phyloP scores from a whole-genome alignment of 2,797 vertebrate genomes.

The Manis pentadactyla region DNA sequence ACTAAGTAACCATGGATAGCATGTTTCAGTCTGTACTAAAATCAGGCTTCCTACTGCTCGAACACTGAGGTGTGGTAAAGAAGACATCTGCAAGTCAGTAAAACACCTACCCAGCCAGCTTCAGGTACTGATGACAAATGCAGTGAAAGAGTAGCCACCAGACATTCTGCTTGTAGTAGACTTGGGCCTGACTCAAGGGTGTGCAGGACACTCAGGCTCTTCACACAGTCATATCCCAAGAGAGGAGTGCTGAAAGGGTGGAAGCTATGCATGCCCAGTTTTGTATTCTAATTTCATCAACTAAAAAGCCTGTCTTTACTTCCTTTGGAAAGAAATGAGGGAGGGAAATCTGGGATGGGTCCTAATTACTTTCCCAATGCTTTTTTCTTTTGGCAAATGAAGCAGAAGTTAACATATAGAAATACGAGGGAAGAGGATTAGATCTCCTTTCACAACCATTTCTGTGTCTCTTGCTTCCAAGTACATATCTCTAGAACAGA shows the following conservation, averaged over 20 bases:
- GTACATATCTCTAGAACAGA: background rate
- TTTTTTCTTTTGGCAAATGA: background rate
- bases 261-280: background rate
- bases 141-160: background rate
- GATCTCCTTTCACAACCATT: background rate
- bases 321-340: conserved; percentile 36
- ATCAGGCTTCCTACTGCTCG: background rate
- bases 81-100: background rate
- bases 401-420: background rate
- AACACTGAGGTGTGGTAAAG: background rate
- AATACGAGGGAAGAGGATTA: background rate
- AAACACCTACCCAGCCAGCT: background rate
- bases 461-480: background rate
- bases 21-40: background rate
- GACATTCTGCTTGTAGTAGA: background rate
- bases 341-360: background rate
- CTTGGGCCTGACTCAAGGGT: background rate
- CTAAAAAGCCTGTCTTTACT: background rate
- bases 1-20: background rate
- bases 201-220: background rate
- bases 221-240: background rate
- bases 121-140: background rate
- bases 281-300: background rate
- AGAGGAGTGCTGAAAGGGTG: background rate
- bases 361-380: background rate